Evolutionary conservation across 2,113 vertebrate species (phyloP).

Genomic region (Ceyx cyanopectus): DNA sequence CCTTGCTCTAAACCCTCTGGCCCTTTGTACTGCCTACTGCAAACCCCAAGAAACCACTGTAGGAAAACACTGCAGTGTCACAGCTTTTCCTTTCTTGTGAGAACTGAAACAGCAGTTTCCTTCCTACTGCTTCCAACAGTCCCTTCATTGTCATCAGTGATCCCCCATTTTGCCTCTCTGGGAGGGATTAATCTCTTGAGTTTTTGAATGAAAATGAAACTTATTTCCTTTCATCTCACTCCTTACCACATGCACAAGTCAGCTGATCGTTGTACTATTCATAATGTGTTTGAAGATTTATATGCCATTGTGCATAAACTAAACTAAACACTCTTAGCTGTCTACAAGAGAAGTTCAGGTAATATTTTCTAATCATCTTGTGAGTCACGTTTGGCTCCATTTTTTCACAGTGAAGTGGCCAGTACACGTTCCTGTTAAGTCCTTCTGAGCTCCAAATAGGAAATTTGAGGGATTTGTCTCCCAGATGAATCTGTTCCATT

Average conservation of each 20-base stretch:
- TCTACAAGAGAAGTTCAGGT: not conserved
- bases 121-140: not conserved
- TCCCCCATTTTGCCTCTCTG: accelerated
- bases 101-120: not conserved
- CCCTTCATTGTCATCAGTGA: not conserved
- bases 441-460: not conserved
- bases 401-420: not conserved
- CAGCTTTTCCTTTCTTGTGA: not conserved
- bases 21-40: not conserved
- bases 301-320: not conserved
- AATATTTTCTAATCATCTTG: not conserved
- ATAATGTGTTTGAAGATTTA: not conserved
- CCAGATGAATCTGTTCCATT: not conserved
- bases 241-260: not conserved
- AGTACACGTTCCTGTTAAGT: not conserved
- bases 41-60: not conserved
- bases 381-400: not conserved
- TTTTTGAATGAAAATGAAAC: not conserved
- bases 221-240: not conserved
- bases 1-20: not conserved
- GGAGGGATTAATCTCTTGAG: not conserved
- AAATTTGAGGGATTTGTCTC: not conserved
- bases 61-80: not conserved
- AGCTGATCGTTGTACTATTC: accelerated
- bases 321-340: not conserved